phyloP scores from a whole-genome alignment of 2,888 invertebrate genomes.

The Cephus sareptanus region DNA sequence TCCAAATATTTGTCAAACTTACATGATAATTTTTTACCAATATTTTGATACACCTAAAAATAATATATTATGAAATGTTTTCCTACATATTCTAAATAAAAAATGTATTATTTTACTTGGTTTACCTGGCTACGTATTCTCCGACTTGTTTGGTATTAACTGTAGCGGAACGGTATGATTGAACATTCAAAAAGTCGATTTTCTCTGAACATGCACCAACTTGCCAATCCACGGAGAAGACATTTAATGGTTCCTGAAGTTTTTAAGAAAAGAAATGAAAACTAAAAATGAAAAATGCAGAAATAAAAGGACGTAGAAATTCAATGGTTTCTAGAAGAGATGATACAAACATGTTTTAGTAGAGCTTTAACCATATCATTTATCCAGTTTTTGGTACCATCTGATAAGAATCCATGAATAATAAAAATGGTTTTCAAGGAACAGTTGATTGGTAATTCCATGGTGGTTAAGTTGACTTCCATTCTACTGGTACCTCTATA shows the following conservation, averaged over 20 bases:
- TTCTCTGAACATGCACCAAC: constrained; percentile 15
- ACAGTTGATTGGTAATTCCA: background rate
- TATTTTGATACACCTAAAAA: constrained; percentile 10
- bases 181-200: constrained; percentile 4
- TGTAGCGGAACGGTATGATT: constrained; percentile 5
- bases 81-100: background rate
- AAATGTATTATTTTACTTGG: background rate
- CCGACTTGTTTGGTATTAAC: constrained; percentile 12
- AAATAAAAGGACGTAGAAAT: too few species aligned
- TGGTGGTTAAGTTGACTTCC: background rate
- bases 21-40: constrained; percentile 13
- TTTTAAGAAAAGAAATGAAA: too few species aligned
- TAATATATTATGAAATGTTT: too few species aligned
- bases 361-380: constrained; percentile 13
- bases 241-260: constrained; percentile 5
- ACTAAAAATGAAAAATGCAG: too few species aligned
- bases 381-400: constrained; percentile 16
- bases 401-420: constrained; percentile 13
- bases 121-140: constrained; percentile 10
- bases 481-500: background rate
- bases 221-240: constrained; percentile 16
- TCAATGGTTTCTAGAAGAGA: too few species aligned
- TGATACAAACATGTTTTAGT: constrained; percentile 6
- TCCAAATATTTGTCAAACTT: constrained; percentile 1
- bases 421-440: constrained; percentile 12